phyloP scores from a whole-genome alignment of 1,140 invertebrate genomes.

The Scaptodrosophila lebanonensis region DNA sequence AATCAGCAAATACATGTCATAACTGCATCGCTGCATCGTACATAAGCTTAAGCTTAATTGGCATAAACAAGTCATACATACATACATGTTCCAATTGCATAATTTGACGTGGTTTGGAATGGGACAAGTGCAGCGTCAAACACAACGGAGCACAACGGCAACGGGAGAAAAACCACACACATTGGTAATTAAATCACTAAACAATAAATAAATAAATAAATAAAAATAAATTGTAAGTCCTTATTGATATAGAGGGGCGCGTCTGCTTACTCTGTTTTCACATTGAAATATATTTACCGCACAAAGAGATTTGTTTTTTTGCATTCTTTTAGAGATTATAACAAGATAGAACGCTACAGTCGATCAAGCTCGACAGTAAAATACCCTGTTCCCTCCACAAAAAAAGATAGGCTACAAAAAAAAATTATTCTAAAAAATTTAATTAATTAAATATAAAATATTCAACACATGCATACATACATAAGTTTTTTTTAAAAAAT shows the following conservation, averaged over 20 bases:
- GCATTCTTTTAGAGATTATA: too few relatives aligned
- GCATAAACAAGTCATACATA: conserved; percentile 64
- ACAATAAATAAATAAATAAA: too few relatives aligned
- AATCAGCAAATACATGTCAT: conserved; percentile 60
- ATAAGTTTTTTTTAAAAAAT: too few relatives aligned
- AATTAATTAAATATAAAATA: too few relatives aligned
- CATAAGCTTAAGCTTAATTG: conserved; percentile 69
- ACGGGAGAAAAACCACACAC: conserved; percentile 27
- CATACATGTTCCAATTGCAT: conserved; percentile 43
- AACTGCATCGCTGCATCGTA: conserved; percentile 65
- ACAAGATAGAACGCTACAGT: too few relatives aligned
- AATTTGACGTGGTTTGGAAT: conserved; percentile 42
- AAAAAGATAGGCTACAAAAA: too few relatives aligned
- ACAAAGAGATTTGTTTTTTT: conserved; percentile 98
- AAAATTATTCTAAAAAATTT: too few relatives aligned
- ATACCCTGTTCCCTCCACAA: too few relatives aligned
- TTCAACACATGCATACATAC: too few relatives aligned
- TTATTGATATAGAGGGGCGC: conserved; percentile 36
- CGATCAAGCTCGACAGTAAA: too few relatives aligned
- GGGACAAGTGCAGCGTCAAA: too few relatives aligned
- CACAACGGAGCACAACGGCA: too few relatives aligned
- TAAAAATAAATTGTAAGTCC: conserved; percentile 42
- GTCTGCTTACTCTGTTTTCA: conserved; percentile 95
- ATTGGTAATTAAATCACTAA: conserved; percentile 49
- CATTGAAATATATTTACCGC: conserved; percentile 99